Evolutionary conservation across 2,113 vertebrate species (phyloP).

Genomic region (Tyto alba): DNA sequence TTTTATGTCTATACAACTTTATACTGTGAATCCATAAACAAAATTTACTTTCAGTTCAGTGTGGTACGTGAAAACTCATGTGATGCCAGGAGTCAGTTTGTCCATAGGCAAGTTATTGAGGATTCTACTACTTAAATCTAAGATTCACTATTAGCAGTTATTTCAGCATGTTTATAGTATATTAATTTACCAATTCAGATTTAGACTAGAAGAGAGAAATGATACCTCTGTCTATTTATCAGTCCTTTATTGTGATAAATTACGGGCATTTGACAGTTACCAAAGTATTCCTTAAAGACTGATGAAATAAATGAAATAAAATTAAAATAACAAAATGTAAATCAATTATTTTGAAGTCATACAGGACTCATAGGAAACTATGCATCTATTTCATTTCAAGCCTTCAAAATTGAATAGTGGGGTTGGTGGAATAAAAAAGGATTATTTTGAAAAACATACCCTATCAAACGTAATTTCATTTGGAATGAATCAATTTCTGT

Average conservation of each 20-base stretch:
- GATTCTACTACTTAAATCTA: background rate
- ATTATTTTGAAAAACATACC: background rate
- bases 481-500: background rate
- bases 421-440: background rate
- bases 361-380: background rate
- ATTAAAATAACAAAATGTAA: background rate
- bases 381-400: background rate
- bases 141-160: background rate
- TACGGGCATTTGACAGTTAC: background rate
- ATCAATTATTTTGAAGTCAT: background rate
- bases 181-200: background rate
- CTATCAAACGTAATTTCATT: background rate
- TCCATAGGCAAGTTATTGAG: background rate
- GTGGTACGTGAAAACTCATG: background rate
- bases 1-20: background rate
- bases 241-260: background rate
- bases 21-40: background rate
- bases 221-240: background rate
- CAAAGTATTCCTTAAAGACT: background rate
- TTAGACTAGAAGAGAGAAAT: background rate
- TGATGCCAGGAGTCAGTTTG: background rate
- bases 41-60: background rate
- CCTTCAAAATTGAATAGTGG: background rate
- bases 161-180: background rate
- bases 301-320: background rate